Percentiles rank a stretch among this genome's conserved stretches.
Conservation (phyloP, 2,888 invertebrate genomes). For the Cerastis leucographa region DNA sequence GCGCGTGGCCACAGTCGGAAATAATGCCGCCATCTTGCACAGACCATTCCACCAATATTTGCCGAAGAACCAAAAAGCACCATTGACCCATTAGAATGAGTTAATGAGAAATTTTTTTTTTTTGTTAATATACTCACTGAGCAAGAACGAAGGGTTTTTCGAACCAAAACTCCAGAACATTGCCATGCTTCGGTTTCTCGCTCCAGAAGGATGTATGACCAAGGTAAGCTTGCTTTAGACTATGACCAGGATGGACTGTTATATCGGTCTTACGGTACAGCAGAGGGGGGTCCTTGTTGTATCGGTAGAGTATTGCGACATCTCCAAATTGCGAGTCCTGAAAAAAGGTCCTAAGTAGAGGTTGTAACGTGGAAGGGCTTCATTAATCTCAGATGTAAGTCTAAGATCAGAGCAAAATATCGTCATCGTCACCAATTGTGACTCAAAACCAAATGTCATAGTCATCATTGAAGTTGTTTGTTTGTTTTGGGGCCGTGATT, state of each 20-base stretch:
- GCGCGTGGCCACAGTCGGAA: not conserved
- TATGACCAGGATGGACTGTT: conserved; percentile 95
- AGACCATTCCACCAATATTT: too few species aligned
- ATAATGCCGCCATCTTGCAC: not conserved
- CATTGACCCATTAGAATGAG: too few species aligned
- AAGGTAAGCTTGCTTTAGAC: conserved; percentile 94
- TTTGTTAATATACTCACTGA: conserved; percentile 89
- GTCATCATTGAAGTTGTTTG: too few species aligned
- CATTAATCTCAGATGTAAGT: too few species aligned
- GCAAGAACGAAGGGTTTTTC: conserved; percentile 92
- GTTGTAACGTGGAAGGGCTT: too few species aligned
- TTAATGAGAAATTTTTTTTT: not conserved
- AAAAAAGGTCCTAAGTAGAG: too few species aligned
- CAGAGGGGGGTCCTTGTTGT: conserved; percentile 93
- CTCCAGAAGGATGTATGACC: conserved; percentile 98
- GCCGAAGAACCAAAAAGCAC: too few species aligned
- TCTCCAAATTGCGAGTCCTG: conserved; percentile 97
- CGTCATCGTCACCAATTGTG: too few species aligned
- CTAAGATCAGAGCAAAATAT: too few species aligned
- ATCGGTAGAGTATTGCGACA: conserved; percentile 94
- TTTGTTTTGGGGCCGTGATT: too few species aligned
- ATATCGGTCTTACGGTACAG: conserved; percentile 93
- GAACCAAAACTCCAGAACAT: conserved; percentile 95
- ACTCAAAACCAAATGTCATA: too few species aligned
- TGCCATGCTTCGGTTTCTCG: conserved; percentile 95